These are phyloP conservation scores for Drosophila emarginata DNA, from an alignment of 2,888 invertebrate species.

Conservation along the genomic window DNA sequence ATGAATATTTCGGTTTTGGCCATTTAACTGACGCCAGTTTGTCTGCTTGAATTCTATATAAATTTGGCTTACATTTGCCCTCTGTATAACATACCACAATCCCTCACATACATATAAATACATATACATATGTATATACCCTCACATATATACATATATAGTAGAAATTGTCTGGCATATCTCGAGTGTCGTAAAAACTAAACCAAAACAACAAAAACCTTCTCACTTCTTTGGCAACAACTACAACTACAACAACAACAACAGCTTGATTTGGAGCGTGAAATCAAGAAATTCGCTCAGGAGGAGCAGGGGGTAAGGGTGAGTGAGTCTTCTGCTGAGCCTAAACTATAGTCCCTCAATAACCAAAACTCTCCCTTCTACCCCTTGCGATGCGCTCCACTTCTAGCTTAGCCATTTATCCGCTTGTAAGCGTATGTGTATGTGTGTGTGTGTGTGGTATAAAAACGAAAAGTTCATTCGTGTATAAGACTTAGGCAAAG, in stretches of 20 bases:
- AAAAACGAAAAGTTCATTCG: conserved; percentile 9
- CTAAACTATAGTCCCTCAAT: conserved; percentile 13
- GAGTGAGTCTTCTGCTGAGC: conserved; percentile 45
- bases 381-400: neutral
- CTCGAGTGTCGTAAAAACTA: conserved; percentile 33
- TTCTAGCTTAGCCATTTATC: conserved; percentile 6
- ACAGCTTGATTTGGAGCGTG: conserved; percentile 78
- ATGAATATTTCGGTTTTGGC: conserved; percentile 53
- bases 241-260: conserved; percentile 25
- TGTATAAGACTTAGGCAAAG: conserved; percentile 11
- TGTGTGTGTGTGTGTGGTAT: conserved; percentile 1
- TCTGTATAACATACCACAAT: conserved; percentile 26
- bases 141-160: conserved; percentile 1
- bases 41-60: conserved; percentile 52
- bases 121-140: conserved; percentile 4
- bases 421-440: neutral
- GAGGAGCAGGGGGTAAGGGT: conserved; percentile 78
- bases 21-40: conserved; percentile 65
- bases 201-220: conserved; percentile 41
- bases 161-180: conserved; percentile 28
- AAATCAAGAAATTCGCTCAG: conserved; percentile 78
- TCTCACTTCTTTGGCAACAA: conserved; percentile 43
- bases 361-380: too few relatives aligned
- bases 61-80: conserved; percentile 55
- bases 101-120: neutral